Evolutionary conservation across 2,888 invertebrate genomes (phyloP).

Genomic region (Cerceris rybyensis): DNA sequence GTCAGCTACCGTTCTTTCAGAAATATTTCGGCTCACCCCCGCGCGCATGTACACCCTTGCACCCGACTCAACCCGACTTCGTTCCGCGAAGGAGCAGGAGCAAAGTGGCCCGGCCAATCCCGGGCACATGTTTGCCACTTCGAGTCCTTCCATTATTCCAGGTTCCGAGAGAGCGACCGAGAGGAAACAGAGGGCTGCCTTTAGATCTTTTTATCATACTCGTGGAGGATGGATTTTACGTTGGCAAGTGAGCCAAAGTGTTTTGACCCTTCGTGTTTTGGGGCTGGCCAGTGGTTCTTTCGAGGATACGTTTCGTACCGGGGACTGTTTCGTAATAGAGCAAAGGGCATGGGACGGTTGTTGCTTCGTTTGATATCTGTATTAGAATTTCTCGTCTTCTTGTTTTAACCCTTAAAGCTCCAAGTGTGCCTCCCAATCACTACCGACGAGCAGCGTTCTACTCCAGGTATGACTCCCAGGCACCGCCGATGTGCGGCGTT

Average conservation of each 20-base stretch:
- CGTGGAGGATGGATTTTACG: conserved; percentile 42
- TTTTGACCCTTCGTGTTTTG: conserved; percentile 47
- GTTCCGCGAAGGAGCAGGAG: conserved; percentile 49
- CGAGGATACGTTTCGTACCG: conserved; percentile 20
- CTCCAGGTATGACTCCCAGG: no score
- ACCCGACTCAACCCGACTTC: conserved; percentile 34
- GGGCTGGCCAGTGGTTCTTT: conserved; percentile 32
- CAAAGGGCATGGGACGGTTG: neutral
- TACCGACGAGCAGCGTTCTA: no score
- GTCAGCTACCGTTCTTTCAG: conserved; percentile 52
- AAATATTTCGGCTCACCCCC: conserved; percentile 63
- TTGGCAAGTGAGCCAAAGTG: conserved; percentile 47
- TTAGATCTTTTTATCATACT: conserved; percentile 65
- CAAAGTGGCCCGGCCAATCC: conserved; percentile 61
- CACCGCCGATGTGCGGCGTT: no score
- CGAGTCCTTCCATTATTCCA: conserved; percentile 63
- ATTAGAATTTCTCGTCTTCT: no score
- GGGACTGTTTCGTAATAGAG: neutral
- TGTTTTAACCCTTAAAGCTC: no score
- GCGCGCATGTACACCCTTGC: conserved; percentile 57
- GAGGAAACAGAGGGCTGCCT: conserved; percentile 9
- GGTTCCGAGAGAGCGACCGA: conserved; percentile 34
- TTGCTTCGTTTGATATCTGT: neutral
- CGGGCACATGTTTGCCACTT: conserved; percentile 63
- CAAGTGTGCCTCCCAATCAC: no score